These are phyloP conservation scores for Oasisia sp. DNA, from an alignment of 2,888 invertebrate genomes.

Conservation along the genomic window DNA sequence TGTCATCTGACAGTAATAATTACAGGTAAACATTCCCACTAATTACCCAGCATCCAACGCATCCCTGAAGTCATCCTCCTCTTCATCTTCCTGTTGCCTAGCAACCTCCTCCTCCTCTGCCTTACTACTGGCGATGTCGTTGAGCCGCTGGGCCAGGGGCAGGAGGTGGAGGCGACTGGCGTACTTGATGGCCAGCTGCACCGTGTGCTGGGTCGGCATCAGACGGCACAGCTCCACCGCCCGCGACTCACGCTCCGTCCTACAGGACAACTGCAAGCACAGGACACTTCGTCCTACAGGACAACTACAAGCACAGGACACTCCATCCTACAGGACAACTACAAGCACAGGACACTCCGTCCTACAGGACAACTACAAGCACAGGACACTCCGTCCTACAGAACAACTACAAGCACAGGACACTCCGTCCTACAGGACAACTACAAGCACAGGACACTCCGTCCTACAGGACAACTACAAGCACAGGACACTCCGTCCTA, in stretches of 20 bases:
- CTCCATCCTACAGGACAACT: neutral
- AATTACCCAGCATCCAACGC: constrained; percentile 33
- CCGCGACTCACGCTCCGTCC: constrained; percentile 84
- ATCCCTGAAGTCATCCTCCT: constrained; percentile 33
- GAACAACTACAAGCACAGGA: neutral
- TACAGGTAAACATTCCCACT: neutral
- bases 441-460: neutral
- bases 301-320: constrained; percentile 24
- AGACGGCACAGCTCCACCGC: constrained; percentile 88
- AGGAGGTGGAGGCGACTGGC: constrained; percentile 81
- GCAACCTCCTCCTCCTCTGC: constrained; percentile 48
- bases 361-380: neutral
- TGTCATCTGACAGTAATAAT: neutral
- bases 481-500: neutral
- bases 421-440: neutral
- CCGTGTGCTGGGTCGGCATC: constrained; percentile 79
- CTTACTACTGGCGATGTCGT: constrained; percentile 69
- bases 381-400: neutral
- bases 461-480: neutral
- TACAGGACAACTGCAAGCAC: constrained; percentile 79
- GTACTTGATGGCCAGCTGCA: constrained; percentile 89
- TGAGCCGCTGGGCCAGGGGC: constrained; percentile 82
- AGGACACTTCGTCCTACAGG: neutral
- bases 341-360: neutral
- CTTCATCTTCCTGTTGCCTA: constrained; percentile 39